Percentiles rank a stretch among this genome's conserved stretches.
These are phyloP conservation scores for Onchidella celtica DNA, from an alignment of 2,888 invertebrate species.

Conservation along the genomic window DNA sequence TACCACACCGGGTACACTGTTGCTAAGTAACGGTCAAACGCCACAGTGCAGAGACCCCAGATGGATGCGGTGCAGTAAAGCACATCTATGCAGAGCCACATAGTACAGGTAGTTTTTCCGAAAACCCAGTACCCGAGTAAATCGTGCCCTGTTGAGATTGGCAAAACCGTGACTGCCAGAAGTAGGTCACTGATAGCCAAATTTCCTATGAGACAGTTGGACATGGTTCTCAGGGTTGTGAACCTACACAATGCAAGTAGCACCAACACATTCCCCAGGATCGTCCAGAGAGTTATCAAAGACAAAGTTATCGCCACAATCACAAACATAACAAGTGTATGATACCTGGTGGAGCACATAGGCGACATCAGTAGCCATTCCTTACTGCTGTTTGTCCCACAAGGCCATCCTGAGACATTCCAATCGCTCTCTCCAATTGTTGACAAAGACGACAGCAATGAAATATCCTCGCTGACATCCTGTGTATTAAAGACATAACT, in stretches of 20 bases:
- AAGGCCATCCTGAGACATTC: conserved; percentile 41
- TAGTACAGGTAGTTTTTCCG: conserved; percentile 75
- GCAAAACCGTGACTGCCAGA: conserved; percentile 78
- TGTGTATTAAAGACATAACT: not conserved
- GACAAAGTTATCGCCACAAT: conserved; percentile 71
- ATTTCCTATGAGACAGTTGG: conserved; percentile 80
- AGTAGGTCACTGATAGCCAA: conserved; percentile 79
- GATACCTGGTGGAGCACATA: conserved; percentile 67
- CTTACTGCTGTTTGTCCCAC: conserved; percentile 61
- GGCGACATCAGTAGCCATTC: conserved; percentile 65
- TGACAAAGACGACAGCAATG: not conserved
- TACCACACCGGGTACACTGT: conserved; percentile 80
- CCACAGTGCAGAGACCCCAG: conserved; percentile 80
- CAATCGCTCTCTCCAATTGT: not conserved
- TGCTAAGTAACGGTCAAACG: conserved; percentile 79
- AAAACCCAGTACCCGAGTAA: conserved; percentile 79
- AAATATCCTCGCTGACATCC: not conserved
- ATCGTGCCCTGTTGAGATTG: conserved; percentile 77
- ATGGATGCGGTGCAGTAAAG: conserved; percentile 80
- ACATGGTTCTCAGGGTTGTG: conserved; percentile 77
- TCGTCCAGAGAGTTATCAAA: conserved; percentile 75
- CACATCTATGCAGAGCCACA: conserved; percentile 78
- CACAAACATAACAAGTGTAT: conserved; percentile 63
- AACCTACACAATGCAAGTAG: conserved; percentile 75
- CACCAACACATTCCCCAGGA: conserved; percentile 78